Evolutionary conservation across 2,888 invertebrate species (phyloP), one percentile per base, ranked within the genome.

Genomic region (Hartigia nigra): DNA sequence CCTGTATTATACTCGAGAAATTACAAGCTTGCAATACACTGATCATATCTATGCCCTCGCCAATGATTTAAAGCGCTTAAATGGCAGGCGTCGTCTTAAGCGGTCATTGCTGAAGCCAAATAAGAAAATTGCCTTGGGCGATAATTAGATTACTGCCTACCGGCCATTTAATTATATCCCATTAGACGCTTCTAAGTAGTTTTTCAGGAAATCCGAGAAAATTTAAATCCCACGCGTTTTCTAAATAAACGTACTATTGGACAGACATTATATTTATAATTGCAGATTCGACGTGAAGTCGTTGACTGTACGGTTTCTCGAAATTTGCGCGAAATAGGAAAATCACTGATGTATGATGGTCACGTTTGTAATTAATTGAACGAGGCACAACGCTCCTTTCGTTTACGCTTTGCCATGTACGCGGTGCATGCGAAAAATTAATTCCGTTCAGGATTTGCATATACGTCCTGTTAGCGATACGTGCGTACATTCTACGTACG

Each of bases 301-400:
- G 55, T 55, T 9, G 55, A 23, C n/a, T 23, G 23, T 55, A 23
- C 23, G 23, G 23, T 55, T 55, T 55, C 55, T 55, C 55, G 55
- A 55, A 55, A 9, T 55, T 23, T 55, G 55, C 23, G 55, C 12
- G 23, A 55, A 55, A 55, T 55, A 9, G 23, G 55, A 55, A 23
- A 55, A 55, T 83, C 78, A 78, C 82, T 82, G 76, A 81, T 83
- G 87, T 86, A 86, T 87, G 87, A 84, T 82, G 81, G 79, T 85
- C 85, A 87, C 84, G 86, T 82, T 81, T 79, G 84, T 87, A 86
- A 86, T 86, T 86, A 87, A 87, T 86, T 85, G 84, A 81, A 83
- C 84, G 84, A 85, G 55, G 55, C 55, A 55, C 55, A 9, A 55
- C 83, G 83, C 82, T 82, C 82, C 84, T 85, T 82, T 84, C 80